Conservation (phyloP, 2,797 vertebrate genomes). For the Yasuhikotakia modesta region DNA sequence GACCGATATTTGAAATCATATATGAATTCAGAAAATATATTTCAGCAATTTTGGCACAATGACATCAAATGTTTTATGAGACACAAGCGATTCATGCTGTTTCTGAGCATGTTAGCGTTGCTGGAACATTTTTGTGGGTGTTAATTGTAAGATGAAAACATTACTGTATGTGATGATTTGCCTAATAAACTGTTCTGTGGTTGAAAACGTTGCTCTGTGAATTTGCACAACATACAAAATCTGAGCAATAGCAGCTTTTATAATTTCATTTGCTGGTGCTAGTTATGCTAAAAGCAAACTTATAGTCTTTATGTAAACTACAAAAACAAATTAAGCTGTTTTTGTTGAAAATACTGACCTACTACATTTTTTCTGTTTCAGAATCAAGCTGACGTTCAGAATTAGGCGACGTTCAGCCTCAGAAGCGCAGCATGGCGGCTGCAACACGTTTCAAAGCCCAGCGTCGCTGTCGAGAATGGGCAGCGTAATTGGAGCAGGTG, state of each 20-base stretch:
- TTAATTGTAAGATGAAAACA: constrained; percentile 24
- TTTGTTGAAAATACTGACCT: neutral
- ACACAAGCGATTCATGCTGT: neutral
- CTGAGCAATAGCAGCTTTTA: too few species aligned
- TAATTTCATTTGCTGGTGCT: too few species aligned
- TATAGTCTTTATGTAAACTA: too few species aligned
- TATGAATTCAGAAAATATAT: constrained; percentile 49
- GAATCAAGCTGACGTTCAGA: neutral
- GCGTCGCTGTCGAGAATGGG: constrained; percentile 21
- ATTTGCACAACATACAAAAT: too few species aligned
- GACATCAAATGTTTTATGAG: neutral
- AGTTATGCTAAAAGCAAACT: too few species aligned
- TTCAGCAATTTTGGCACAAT: constrained; percentile 28
- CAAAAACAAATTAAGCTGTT: too few species aligned
- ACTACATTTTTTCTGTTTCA: neutral
- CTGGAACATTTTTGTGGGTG: constrained; percentile 35
- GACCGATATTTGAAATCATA: constrained; percentile 43
- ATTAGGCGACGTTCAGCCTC: neutral
- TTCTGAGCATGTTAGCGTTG: constrained; percentile 28
- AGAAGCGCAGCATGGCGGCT: neutral
- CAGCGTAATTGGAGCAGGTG: constrained; percentile 56
- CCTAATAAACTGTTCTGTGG: too few species aligned
- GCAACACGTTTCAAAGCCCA: neutral
- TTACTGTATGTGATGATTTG: neutral
- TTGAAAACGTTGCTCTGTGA: too few species aligned